phyloP scores from a whole-genome alignment of 2,888 invertebrate species.

The Leptinotarsa tumamoca region DNA sequence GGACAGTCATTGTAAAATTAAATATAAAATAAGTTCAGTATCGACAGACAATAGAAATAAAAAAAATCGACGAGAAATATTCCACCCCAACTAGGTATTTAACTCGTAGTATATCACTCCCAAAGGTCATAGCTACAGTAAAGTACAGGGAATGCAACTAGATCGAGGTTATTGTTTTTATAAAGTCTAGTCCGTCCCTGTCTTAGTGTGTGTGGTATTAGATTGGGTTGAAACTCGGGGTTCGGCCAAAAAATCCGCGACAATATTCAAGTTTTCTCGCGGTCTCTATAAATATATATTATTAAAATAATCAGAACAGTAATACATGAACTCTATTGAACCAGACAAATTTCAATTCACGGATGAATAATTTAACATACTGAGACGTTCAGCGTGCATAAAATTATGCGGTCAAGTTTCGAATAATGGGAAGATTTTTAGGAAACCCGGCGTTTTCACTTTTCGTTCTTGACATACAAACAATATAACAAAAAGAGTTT shows the following conservation, averaged over 20 bases:
- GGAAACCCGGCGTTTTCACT: not conserved
- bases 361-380: conserved; percentile 2
- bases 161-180: no score
- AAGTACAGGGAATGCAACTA: no score
- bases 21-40: no score
- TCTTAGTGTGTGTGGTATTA: not conserved
- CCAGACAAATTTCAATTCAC: conserved; percentile 1
- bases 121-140: no score
- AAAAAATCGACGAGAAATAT: no score
- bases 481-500: not conserved
- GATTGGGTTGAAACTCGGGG: not conserved
- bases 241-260: conserved; percentile 7
- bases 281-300: conserved; percentile 1
- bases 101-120: no score
- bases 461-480: conserved; percentile 14
- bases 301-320: conserved; percentile 7
- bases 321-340: not conserved
- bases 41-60: no score
- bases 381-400: conserved; percentile 8
- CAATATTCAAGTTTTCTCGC: conserved; percentile 6
- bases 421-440: not conserved
- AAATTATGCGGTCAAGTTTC: conserved; percentile 10
- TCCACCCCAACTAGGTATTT: no score
- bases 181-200: not conserved
- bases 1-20: no score